phyloP scores from a whole-genome alignment of 2,797 vertebrate genomes.

The Apogon talboti region DNA sequence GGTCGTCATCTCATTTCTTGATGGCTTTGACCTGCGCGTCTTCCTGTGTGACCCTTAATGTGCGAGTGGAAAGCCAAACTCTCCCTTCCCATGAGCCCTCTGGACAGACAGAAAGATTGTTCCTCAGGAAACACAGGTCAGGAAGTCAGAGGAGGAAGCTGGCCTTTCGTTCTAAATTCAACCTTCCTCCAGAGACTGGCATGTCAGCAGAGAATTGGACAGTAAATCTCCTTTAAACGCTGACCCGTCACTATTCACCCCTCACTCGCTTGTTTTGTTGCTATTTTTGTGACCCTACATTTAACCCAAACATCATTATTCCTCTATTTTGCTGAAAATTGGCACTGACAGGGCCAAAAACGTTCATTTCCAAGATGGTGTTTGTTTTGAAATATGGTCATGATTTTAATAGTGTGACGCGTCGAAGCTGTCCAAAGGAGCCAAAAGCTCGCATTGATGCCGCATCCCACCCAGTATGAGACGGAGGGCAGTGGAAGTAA shows the following conservation, averaged over 20 bases:
- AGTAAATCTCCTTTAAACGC: constrained; percentile 57
- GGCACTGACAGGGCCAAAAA: constrained; percentile 38
- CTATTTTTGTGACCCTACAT: constrained; percentile 52
- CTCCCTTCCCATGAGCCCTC: constrained; percentile 70
- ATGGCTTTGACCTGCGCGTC: constrained; percentile 61
- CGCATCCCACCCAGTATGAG: constrained; percentile 73
- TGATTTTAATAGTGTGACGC: constrained; percentile 49
- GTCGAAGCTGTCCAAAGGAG: constrained; percentile 42
- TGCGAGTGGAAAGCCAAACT: constrained; percentile 57
- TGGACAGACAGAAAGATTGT: constrained; percentile 65
- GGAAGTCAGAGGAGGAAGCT: constrained; percentile 74
- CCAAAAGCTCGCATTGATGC: constrained; percentile 44
- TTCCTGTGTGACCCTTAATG: constrained; percentile 40
- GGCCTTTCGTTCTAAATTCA: constrained; percentile 66
- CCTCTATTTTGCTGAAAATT: constrained; percentile 31
- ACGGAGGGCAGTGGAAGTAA: constrained; percentile 62
- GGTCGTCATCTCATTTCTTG: constrained; percentile 34
- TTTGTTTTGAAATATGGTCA: constrained; percentile 66
- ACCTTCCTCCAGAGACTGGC: constrained; percentile 60
- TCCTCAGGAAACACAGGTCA: constrained; percentile 75
- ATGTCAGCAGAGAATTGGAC: constrained; percentile 61
- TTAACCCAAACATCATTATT: constrained; percentile 53
- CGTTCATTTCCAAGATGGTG: constrained; percentile 46
- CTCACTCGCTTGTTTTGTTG: constrained; percentile 50
- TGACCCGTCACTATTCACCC: constrained; percentile 35